Evolutionary conservation across 2,113 vertebrate species (phyloP).

Genomic region (Brevimyrus niger): DNA sequence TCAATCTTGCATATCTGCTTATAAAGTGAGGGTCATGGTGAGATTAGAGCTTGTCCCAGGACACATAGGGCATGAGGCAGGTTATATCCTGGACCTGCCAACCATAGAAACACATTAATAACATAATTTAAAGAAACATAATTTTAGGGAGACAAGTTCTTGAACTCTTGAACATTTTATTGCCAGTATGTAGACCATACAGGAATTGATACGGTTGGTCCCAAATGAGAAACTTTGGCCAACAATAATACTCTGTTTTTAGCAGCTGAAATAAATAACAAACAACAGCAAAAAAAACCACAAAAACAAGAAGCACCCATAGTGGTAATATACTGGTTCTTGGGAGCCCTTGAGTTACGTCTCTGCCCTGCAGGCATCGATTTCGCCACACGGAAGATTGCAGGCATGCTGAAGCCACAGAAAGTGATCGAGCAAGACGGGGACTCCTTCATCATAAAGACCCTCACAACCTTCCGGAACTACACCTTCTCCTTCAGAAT

Average conservation of each 20-base stretch:
- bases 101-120: not conserved
- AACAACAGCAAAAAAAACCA: not conserved
- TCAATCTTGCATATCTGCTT: not conserved
- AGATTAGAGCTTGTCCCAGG: not conserved
- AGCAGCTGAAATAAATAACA: not conserved
- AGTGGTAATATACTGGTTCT: not conserved
- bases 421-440: conserved; percentile 80
- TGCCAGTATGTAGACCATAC: not conserved
- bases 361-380: conserved; percentile 64
- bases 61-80: not conserved
- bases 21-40: not conserved
- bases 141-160: not conserved
- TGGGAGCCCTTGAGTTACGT: not conserved
- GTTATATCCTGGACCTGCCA: not conserved
- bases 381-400: conserved; percentile 77
- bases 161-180: too few relatives aligned
- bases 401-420: conserved; percentile 74
- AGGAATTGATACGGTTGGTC: not conserved
- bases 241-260: not conserved
- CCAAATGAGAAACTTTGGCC: not conserved
- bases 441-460: conserved; percentile 70
- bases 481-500: conserved; percentile 65
- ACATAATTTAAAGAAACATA: not conserved
- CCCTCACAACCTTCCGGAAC: conserved; percentile 65
- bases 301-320: not conserved